Evolutionary conservation across 2,113 vertebrate genomes (phyloP).

Genomic region (Manacus vitellinus): DNA sequence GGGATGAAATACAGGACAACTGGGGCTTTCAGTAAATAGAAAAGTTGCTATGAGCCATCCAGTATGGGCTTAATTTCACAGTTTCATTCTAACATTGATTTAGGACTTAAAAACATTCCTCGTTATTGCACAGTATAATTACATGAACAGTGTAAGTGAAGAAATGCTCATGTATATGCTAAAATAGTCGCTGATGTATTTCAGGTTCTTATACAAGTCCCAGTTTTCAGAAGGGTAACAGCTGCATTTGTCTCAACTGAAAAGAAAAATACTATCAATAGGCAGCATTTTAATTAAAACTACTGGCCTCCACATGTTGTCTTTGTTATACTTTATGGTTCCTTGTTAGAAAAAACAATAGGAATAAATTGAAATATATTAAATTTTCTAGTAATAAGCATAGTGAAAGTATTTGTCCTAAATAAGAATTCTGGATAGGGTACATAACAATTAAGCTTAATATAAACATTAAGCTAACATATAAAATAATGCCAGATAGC

Average conservation of each 20-base stretch:
- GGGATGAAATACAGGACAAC: background rate
- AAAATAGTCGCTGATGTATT: background rate
- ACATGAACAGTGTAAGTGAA: background rate
- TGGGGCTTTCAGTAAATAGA: background rate
- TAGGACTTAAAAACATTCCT: background rate
- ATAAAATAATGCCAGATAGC: background rate
- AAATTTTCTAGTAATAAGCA: background rate
- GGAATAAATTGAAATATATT: background rate
- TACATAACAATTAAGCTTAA: background rate
- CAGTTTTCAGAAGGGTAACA: background rate
- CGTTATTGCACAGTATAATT: background rate
- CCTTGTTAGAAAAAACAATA: background rate
- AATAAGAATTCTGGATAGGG: background rate
- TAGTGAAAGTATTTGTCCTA: background rate
- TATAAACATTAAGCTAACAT: background rate
- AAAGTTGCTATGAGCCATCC: background rate
- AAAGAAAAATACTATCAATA: background rate
- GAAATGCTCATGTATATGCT: background rate
- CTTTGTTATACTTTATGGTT: background rate
- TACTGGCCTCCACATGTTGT: background rate
- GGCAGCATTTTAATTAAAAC: background rate
- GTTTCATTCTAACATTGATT: background rate
- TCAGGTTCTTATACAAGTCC: background rate
- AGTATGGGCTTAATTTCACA: background rate
- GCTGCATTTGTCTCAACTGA: conserved; percentile 14